A percentile compares a stretch with the other conserved stretches of the same genome.
phyloP scores from a whole-genome alignment of 1,140 invertebrate species.

The Pseudomyrmex concolor region DNA sequence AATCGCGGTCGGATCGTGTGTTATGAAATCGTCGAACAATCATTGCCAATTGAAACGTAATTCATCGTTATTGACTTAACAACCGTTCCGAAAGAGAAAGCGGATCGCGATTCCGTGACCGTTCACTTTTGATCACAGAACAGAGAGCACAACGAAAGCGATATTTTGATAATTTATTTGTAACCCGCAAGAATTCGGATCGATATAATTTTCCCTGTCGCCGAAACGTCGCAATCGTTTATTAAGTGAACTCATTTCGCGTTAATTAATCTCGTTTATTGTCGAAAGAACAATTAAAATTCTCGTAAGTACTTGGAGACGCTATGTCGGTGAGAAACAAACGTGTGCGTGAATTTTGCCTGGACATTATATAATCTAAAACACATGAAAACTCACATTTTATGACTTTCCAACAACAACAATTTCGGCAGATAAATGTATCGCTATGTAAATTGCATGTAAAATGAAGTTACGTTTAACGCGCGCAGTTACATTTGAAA shows the following conservation, averaged over 20 bases:
- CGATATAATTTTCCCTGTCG: constrained; percentile 6
- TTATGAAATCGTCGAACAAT: constrained; percentile 39
- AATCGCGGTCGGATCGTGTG: neutral
- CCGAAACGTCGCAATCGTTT: neutral
- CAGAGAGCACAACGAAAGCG: constrained; percentile 8
- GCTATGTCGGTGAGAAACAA: neutral
- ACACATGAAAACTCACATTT: neutral
- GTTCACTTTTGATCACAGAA: constrained; percentile 26
- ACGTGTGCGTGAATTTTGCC: constrained; percentile 27
- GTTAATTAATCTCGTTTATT: too few relatives aligned
- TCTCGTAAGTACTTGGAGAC: too few relatives aligned
- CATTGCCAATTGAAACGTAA: constrained; percentile 56
- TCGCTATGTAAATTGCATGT: neutral
- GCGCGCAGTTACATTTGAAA: too few relatives aligned
- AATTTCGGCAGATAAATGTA: neutral
- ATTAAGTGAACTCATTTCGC: neutral
- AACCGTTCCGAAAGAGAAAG: constrained; percentile 33
- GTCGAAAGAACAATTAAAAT: too few relatives aligned
- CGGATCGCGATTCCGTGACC: constrained; percentile 26
- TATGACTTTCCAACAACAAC: neutral
- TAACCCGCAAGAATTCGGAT: constrained; percentile 3
- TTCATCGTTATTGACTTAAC: constrained; percentile 36
- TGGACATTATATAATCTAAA: neutral
- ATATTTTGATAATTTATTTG: constrained; percentile 7
- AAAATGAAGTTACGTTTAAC: neutral